A percentile compares a stretch with the other conserved stretches of the same genome.
phyloP scores from a whole-genome alignment of 2,113 vertebrate genomes.

The Nerophis lumbriciformis region DNA sequence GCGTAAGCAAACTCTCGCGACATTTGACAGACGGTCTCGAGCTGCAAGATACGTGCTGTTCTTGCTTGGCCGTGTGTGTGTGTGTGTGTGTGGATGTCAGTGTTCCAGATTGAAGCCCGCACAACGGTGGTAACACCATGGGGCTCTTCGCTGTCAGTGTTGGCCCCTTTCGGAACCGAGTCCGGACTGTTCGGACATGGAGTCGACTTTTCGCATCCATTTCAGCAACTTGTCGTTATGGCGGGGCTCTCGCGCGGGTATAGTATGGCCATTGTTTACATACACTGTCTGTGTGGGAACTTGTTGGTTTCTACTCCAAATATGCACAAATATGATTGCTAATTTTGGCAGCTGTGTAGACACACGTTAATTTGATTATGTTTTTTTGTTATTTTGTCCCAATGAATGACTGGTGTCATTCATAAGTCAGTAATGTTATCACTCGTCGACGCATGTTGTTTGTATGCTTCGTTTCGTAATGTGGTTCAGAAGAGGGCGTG shows the following conservation, averaged over 20 bases:
- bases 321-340: background rate
- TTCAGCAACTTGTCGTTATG: slow-evolving; percentile 6
- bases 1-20: slow-evolving; percentile 31
- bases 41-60: background rate
- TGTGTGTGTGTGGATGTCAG: background rate
- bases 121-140: slow-evolving; percentile 9
- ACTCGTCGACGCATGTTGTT: too few species aligned
- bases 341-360: background rate
- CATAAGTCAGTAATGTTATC: background rate
- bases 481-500: too few species aligned
- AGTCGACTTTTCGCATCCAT: slow-evolving; percentile 17
- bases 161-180: slow-evolving; percentile 26
- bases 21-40: background rate
- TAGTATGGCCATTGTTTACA: slow-evolving; percentile 5
- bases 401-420: background rate
- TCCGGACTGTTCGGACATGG: slow-evolving; percentile 20
- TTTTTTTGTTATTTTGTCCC: background rate
- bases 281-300: slow-evolving; percentile 5
- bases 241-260: slow-evolving; percentile 15
- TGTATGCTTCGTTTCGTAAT: too few species aligned
- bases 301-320: background rate
- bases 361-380: background rate
- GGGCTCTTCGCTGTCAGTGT: slow-evolving; percentile 26
- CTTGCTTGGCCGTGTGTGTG: too few species aligned
- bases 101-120: background rate